Base-by-base conservation (phyloP, 2,888 invertebrate species). In the Diaperis boleti region DNA sequence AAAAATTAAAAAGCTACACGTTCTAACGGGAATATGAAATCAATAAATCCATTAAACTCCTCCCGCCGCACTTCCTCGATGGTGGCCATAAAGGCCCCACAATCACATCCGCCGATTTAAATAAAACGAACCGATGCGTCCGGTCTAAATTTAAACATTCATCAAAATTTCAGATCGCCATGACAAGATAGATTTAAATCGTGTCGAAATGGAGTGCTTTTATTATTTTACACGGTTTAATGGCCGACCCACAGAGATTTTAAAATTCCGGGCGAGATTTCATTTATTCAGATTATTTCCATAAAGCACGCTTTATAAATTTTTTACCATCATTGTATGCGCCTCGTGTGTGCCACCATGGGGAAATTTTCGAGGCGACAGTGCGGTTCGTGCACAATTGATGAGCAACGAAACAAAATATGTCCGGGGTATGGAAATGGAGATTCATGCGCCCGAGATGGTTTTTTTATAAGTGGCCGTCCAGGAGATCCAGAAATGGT, bases 171-270 rank as follows among this genome's bases (percentile, higher is more conserved):
- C 39, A 45, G 26, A 49, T n/a, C 18, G 11, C 11, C 10, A 33
- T 49, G 49, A 49, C 49, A 49, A 33, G 33, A 2, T 15, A 33
- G 15, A 49, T 49, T 49, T 33, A 49, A 49, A 49, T 49, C 10
- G 35, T 11, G 17, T 33, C 49, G 33, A 49, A 49, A 49, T 33
- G 33, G 49, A 33, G 49, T 18, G 17, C 31, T 49, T 49, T 49
- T 49, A 49, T 49, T 49, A 49, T 49, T 49, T 49, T 49, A 49
- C 49, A 33, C 18, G 49, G 49, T 49, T 33, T 33, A 33, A 33
- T 33, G 49, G 15, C 35, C 49, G 33, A 49, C 49, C 49, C 35
- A 49, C 35, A 26, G 33, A 49, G 49, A 33, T 49, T 49, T 45
- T 31, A 15, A 49, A 33, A 49, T 33, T 49, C 11, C 33, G 6